Percentiles rank a stretch among this genome's conserved stretches.
These are phyloP conservation scores for Laodelphax striatellus DNA, from an alignment of 1,140 invertebrate species.

Conservation along the genomic window DNA sequence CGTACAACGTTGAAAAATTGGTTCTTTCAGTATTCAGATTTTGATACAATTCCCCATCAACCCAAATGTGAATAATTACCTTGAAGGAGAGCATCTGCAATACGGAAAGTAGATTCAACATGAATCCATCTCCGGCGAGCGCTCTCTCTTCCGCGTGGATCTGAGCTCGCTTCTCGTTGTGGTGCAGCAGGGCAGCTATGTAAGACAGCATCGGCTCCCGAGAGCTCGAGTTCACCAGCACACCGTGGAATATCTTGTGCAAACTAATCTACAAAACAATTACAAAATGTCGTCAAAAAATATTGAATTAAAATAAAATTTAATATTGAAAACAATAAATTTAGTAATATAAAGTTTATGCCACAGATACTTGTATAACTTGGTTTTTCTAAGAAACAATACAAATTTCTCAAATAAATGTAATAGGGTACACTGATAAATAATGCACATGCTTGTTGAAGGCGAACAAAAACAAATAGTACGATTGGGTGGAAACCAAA, in stretches of 20 bases:
- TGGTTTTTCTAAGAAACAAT: too few species aligned
- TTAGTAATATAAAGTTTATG: too few species aligned
- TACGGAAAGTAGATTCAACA: constrained; percentile 85
- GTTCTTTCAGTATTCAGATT: neutral
- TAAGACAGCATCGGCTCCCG: constrained; percentile 67
- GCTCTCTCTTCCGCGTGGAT: constrained; percentile 76
- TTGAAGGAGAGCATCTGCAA: constrained; percentile 51
- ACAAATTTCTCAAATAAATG: too few species aligned
- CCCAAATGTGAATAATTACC: constrained; percentile 7
- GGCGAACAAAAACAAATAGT: too few species aligned
- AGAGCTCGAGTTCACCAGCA: constrained; percentile 66
- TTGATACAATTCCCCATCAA: neutral
- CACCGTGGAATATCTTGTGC: constrained; percentile 70
- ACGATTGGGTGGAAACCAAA: too few species aligned
- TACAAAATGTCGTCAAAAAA: too few species aligned
- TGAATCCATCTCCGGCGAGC: constrained; percentile 84
- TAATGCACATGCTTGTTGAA: too few species aligned
- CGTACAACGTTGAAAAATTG: too few species aligned
- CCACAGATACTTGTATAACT: too few species aligned
- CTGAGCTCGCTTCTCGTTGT: constrained; percentile 81
- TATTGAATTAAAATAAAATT: neutral
- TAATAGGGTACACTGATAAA: too few species aligned
- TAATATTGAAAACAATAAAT: neutral
- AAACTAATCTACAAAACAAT: constrained; percentile 42
- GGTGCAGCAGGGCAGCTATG: constrained; percentile 57